Evolutionary conservation across 2,888 invertebrate genomes (phyloP).

Genomic region (Schizaphis graminum): DNA sequence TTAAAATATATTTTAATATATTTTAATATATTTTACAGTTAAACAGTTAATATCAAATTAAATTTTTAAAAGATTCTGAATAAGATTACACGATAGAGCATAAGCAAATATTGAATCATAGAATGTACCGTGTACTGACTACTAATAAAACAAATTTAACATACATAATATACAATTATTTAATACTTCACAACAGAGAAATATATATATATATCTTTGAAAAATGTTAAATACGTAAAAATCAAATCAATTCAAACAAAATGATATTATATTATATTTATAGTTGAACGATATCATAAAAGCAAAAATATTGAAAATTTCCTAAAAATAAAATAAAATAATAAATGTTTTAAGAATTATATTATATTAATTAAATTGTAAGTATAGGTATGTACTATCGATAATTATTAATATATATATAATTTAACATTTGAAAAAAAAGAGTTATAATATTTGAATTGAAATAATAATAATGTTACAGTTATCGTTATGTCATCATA

Average conservation of each 20-base stretch:
- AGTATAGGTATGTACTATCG: rapidly evolving
- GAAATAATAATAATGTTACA: background rate
- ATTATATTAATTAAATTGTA: background rate
- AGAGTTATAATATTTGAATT: background rate
- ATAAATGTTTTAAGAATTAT: background rate
- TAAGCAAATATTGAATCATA: too few relatives aligned
- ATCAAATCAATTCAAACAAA: background rate
- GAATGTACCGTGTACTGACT: too few relatives aligned
- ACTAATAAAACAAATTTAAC: background rate
- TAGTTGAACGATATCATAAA: background rate
- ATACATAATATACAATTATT: background rate
- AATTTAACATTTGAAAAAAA: background rate
- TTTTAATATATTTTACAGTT: too few relatives aligned
- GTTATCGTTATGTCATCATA: background rate
- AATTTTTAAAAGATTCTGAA: too few relatives aligned
- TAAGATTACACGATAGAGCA: too few relatives aligned
- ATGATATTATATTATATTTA: background rate
- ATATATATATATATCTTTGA: background rate
- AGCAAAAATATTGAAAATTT: background rate
- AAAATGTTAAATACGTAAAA: background rate
- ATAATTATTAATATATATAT: background rate
- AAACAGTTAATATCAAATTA: too few relatives aligned
- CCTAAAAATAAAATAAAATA: background rate
- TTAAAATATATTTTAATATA: too few relatives aligned
- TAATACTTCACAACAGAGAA: background rate